Base-by-base conservation (phyloP, 64 coral and sea anemone species). In the Stichodactyla mertensii region DNA sequence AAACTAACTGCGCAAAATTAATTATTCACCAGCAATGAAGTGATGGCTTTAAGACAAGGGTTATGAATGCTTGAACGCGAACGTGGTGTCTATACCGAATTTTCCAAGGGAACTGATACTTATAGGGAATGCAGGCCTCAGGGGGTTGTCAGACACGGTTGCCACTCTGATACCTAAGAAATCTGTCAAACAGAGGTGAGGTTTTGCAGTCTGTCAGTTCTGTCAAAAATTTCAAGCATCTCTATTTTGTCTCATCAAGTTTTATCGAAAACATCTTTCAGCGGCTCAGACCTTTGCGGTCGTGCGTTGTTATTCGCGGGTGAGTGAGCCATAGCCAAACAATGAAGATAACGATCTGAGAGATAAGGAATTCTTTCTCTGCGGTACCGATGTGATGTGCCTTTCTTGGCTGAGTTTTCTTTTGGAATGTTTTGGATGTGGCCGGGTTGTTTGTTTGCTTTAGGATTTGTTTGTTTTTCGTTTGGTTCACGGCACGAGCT, bases 211-310 rank as follows among this genome's bases (percentile, higher is more conserved):
- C 52, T 81, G 31, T 81, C 36, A 52, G 6, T 55, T 13, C 53
- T 55, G 36, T 81, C 78, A 81, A 81, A 81, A 45, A 81, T 81
- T 20, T 81, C 78, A 81, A 81, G 78, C 78, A 81, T 81, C 51
- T 7, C 52, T 13, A 55, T 22, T 81, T 53, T 20, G 53, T 14
- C 53, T 53, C 78, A 55, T 81, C 78, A 55, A 22, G 78, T 52
- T 81, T 81, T 53, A 81, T 81, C 78, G n/a, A 81, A 55, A 81
- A 81, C 52, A 81, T 81, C 78, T 81, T 53, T 81, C 51, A 81
- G 53, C 78, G 20, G 16, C 36, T 53, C 78, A 81, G 78, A 81
- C 78, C 53, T 81, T 55, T 81, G 53, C 15, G 78, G 53, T 52
- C 78, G 78, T 53, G 36, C 69, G 69, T 74, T 45, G 36, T 45